phyloP scores from a whole-genome alignment of 2,797 vertebrate species.

The Podargus strigoides region DNA sequence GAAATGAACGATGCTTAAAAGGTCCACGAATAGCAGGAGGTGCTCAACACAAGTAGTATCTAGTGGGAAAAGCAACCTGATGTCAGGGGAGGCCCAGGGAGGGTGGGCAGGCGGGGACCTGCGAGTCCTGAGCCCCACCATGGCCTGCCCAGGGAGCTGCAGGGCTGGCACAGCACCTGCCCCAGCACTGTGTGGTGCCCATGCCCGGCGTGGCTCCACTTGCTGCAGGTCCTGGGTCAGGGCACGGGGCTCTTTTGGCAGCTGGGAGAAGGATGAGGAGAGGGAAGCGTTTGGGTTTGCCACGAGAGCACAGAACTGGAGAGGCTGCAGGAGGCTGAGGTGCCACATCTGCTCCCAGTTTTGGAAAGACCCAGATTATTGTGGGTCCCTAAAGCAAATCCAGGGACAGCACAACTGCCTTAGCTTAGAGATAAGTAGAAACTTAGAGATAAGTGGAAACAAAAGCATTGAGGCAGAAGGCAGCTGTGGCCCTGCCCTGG shows the following conservation, averaged over 20 bases:
- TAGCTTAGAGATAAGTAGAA: not conserved
- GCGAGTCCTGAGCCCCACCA: not conserved
- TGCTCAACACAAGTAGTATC: not conserved
- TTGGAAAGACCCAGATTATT: not conserved
- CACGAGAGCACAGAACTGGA: not conserved
- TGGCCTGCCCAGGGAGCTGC: not conserved
- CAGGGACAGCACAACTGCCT: not conserved
- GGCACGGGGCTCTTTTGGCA: not conserved
- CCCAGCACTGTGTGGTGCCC: not conserved
- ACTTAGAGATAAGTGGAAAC: not conserved
- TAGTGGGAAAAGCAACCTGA: not conserved
- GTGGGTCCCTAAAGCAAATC: not conserved
- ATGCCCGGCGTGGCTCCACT: not conserved
- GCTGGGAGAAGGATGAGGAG: not conserved
- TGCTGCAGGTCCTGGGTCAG: not conserved
- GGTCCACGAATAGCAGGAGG: slow-evolving; percentile 43
- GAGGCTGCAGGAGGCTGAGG: not conserved
- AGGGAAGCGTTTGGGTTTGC: not conserved
- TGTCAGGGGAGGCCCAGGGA: not conserved
- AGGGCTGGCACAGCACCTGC: not conserved
- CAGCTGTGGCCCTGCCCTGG: not conserved
- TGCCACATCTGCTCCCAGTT: not conserved
- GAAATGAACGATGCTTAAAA: slow-evolving; percentile 17
- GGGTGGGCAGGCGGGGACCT: not conserved
- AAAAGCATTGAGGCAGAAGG: not conserved